Percentiles rank a stretch among this genome's conserved stretches.
These are phyloP conservation scores for Ctenopoma multispine DNA, from an alignment of 2,797 vertebrate genomes.

Conservation along the genomic window DNA sequence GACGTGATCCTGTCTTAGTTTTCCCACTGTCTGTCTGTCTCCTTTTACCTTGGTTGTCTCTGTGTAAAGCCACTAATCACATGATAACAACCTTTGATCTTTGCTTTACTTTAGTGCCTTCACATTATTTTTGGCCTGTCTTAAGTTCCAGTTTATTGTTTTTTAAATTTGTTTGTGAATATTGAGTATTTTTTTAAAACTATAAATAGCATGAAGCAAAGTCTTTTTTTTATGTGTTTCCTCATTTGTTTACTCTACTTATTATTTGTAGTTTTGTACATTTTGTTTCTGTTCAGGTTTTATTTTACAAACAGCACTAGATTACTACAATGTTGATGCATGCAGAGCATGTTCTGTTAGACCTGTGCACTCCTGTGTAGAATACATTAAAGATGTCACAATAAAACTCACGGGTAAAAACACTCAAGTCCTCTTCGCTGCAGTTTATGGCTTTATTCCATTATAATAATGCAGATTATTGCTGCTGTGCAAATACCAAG, in stretches of 20 bases:
- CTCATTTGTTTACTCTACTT: constrained; percentile 39
- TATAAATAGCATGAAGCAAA: constrained; percentile 54
- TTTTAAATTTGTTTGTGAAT: constrained; percentile 60
- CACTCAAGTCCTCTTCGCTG: constrained; percentile 10
- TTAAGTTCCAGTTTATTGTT: constrained; percentile 22
- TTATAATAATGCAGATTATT: not conserved
- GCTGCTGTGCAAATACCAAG: not conserved
- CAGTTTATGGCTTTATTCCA: constrained; percentile 3
- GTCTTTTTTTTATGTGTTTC: constrained; percentile 31
- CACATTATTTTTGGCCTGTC: constrained; percentile 10
- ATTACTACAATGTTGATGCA: constrained; percentile 69
- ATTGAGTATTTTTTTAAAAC: constrained; percentile 25
- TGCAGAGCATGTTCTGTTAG: constrained; percentile 84
- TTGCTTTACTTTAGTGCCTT: constrained; percentile 13
- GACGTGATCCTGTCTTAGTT: constrained; percentile 1
- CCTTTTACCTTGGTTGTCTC: constrained; percentile 4
- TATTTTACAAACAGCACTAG: constrained; percentile 42
- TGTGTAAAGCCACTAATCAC: constrained; percentile 48
- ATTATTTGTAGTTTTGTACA: constrained; percentile 70
- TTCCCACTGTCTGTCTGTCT: not conserved
- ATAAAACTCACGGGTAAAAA: constrained; percentile 78
- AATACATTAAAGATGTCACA: constrained; percentile 69
- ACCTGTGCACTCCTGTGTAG: constrained; percentile 77
- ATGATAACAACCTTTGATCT: constrained; percentile 13
- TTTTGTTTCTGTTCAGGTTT: constrained; percentile 59